Base-by-base conservation (phyloP, 2,797 vertebrate species). In the Xenopus petersii region DNA sequence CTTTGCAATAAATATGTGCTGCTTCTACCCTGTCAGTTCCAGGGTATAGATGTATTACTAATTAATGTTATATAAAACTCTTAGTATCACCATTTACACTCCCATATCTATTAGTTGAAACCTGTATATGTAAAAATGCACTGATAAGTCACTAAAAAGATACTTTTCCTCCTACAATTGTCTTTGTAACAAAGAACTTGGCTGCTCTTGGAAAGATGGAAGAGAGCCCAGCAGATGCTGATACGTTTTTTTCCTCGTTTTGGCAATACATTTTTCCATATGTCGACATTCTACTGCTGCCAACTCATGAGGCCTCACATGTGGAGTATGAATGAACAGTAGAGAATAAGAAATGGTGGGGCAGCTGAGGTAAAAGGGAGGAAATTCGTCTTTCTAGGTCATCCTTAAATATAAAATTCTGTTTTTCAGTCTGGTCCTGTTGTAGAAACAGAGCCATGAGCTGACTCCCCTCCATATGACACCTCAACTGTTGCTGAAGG, bases 401-500 rank as follows among this genome's bases (percentile, higher is more conserved):
- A 71, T 21, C 16, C 26, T 81, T 75, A 0, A 0, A 10, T 33
- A 70, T 64, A 64, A 56, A 69, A 42, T 11, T 2, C 21, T 11
- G 24, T 55, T 0, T 69, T 74, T 98, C 94, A 98, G 72, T 98
- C 96, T 0, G 96, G 97, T 64, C 96, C 97, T 0, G 96, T 98
- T 4, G 96, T 98, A 81, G 97, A 98, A 81, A 98, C 97, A 0
- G 96, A 98, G 12, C 94, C 93, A 83, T 97, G 96, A 3, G 93
- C 89, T 0, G 91, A 93, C 70, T 98, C 96, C 9, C 92, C 89
- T 81, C 76, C 90, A 42, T 79, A 79, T 10, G 76, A 54, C 26
- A 60, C 46, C 83, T 71, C 75, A 30, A 47, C 70, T 5, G 75
- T 67, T 47, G 1, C 85, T 68, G 54, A 81, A 84, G 76, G 55